Evolutionary conservation across 2,797 vertebrate species (phyloP).

Genomic region (Alosa sapidissima): DNA sequence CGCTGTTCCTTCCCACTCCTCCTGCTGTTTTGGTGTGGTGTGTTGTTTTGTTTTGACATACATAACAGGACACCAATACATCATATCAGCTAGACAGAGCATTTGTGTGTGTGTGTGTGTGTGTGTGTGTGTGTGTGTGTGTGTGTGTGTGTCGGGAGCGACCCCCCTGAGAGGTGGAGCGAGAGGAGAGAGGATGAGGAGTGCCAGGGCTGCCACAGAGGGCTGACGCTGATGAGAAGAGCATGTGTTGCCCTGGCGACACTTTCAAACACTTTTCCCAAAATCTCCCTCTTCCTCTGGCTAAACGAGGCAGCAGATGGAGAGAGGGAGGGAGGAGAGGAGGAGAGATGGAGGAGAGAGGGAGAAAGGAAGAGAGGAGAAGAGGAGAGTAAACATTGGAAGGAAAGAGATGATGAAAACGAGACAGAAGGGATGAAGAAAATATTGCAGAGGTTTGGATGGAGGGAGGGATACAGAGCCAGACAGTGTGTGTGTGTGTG

Average conservation of each 20-base stretch:
- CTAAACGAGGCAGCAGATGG: conserved; percentile 58
- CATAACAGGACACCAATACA: not conserved
- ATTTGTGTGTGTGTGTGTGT: not conserved
- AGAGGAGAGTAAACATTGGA: not conserved
- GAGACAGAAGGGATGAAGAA: not conserved
- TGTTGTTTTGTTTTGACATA: not conserved
- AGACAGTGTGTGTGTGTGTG: conserved; percentile 28
- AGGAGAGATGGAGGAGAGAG: not conserved
- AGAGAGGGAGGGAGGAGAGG: conserved; percentile 33
- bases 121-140: not conserved
- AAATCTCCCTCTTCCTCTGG: conserved; percentile 41
- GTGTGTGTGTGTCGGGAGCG: not conserved
- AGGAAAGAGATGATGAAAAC: not conserved
- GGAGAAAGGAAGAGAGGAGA: not conserved
- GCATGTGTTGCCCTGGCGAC: conserved; percentile 64
- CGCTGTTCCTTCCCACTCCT: not conserved
- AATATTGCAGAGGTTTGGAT: not conserved
- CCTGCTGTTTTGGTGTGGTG: not conserved
- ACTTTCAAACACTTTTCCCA: conserved; percentile 51
- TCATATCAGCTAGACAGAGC: not conserved
- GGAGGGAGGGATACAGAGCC: conserved; percentile 23
- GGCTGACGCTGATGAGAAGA: conserved; percentile 65
- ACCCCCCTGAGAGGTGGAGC: not conserved
- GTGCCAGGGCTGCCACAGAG: conserved; percentile 52
- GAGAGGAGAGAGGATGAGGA: not conserved